phyloP scores from a whole-genome alignment of 2,797 vertebrate species.

The Lithobates sylvaticus region DNA sequence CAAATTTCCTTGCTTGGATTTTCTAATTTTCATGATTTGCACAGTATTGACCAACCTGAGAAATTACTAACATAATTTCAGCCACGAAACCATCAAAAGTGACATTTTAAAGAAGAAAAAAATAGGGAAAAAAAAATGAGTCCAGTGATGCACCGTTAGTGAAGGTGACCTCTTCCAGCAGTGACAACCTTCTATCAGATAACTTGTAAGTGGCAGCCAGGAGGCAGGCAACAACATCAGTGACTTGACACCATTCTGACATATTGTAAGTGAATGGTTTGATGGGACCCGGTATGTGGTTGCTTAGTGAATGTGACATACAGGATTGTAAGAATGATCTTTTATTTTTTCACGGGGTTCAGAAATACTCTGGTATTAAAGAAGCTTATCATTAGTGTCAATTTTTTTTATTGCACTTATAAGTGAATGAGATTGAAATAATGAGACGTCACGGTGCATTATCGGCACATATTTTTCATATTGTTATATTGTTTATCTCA shows the following conservation, averaged over 20 bases:
- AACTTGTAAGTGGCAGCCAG: slow-evolving; percentile 37
- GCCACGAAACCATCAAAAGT: slow-evolving; percentile 9
- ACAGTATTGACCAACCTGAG: slow-evolving; percentile 3
- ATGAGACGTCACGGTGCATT: too few species aligned
- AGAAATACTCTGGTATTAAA: background rate
- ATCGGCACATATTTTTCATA: too few species aligned
- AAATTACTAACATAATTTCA: background rate
- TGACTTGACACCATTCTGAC: slow-evolving; percentile 46
- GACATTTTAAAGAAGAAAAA: slow-evolving; percentile 18
- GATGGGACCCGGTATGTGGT: slow-evolving; percentile 15
- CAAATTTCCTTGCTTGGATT: background rate
- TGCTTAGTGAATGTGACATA: slow-evolving; percentile 22
- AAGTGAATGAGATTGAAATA: background rate
- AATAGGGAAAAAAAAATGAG: background rate
- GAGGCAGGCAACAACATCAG: slow-evolving; percentile 44
- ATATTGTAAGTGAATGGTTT: slow-evolving; percentile 34
- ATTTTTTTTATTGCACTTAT: background rate
- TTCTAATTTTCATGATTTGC: slow-evolving; percentile 23
- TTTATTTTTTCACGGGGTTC: background rate
- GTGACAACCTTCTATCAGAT: slow-evolving; percentile 51
- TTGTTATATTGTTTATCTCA: too few species aligned
- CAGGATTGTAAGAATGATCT: slow-evolving; percentile 7
- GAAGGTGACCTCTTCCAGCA: slow-evolving; percentile 55
- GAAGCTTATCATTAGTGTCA: background rate
- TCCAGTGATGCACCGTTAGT: slow-evolving; percentile 21